A percentile compares a stretch with the other conserved stretches of the same genome.
Evolutionary conservation across 2,888 invertebrate genomes (phyloP).

Genomic region (Idaea aversata): DNA sequence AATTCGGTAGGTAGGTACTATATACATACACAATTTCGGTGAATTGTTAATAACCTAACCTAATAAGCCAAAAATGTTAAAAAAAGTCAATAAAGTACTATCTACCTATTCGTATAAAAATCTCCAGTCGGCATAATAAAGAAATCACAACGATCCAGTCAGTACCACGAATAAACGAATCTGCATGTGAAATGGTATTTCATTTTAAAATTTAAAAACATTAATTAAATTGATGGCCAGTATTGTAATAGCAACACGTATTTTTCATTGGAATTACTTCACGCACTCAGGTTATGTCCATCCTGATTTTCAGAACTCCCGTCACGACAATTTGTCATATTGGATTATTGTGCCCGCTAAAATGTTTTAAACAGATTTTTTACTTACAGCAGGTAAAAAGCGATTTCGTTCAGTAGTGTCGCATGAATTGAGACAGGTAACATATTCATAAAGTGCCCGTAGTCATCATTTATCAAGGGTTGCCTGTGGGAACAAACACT

Average conservation of each 20-base stretch:
- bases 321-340: conserved; percentile 20
- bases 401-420: conserved; percentile 30
- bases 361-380: conserved; percentile 14
- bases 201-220: not conserved
- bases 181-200: not conserved
- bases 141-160: not conserved
- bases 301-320: conserved; percentile 12
- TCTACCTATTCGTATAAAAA: not conserved
- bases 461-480: conserved; percentile 69
- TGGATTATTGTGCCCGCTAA: conserved; percentile 15
- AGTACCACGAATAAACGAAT: not conserved
- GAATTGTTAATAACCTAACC: too few species aligned
- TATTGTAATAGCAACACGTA: conserved; percentile 15
- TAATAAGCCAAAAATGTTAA: too few species aligned
- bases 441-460: conserved; percentile 61
- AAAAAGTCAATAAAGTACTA: too few species aligned
- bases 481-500: conserved; percentile 56
- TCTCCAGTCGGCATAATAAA: not conserved
- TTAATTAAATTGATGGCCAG: conserved; percentile 1
- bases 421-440: conserved; percentile 39
- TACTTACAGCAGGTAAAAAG: conserved; percentile 15
- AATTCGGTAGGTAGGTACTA: too few species aligned
- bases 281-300: conserved; percentile 10
- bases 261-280: conserved; percentile 15
- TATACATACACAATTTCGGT: too few species aligned